Percentiles rank a stretch among this genome's conserved stretches.
These are phyloP conservation scores for Microctenopoma lineatum DNA, from an alignment of 2,797 vertebrate genomes.

Conservation along the genomic window DNA sequence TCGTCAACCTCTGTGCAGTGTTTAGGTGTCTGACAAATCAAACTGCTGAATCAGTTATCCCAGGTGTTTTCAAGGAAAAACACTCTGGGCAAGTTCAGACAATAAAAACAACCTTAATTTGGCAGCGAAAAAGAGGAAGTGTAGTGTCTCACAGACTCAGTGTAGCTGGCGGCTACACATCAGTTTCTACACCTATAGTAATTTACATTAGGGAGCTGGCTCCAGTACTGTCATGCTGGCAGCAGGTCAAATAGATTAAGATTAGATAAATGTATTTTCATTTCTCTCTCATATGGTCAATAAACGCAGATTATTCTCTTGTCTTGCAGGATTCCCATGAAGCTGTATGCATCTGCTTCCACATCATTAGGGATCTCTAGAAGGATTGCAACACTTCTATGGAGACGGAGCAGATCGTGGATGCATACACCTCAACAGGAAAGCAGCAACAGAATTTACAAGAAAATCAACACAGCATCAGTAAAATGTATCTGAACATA, in stretches of 20 bases:
- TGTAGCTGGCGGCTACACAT: too few species aligned
- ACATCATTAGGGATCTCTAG: constrained; percentile 49
- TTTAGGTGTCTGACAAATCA: not conserved
- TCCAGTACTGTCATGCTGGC: too few species aligned
- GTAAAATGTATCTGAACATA: not conserved
- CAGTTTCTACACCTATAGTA: not conserved
- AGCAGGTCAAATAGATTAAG: too few species aligned
- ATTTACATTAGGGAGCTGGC: not conserved
- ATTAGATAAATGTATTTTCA: too few species aligned
- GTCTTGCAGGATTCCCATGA: constrained; percentile 45
- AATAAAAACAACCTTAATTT: too few species aligned
- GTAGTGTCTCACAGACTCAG: too few species aligned
- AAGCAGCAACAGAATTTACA: constrained; percentile 12
- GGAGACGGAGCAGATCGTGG: constrained; percentile 37
- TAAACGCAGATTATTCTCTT: constrained; percentile 69
- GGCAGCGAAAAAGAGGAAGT: too few species aligned
- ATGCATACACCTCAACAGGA: constrained; percentile 17
- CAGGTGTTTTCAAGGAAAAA: not conserved
- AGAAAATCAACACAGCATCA: not conserved
- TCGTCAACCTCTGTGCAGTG: not conserved
- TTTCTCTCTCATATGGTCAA: constrained; percentile 55
- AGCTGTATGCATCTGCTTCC: constrained; percentile 44
- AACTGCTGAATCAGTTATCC: not conserved
- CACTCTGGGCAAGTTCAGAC: not conserved
- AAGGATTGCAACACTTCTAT: constrained; percentile 35